Evolutionary conservation across 92 coral and sea anemone species (phyloP).

Genomic region (Umimayanthus kanabou): DNA sequence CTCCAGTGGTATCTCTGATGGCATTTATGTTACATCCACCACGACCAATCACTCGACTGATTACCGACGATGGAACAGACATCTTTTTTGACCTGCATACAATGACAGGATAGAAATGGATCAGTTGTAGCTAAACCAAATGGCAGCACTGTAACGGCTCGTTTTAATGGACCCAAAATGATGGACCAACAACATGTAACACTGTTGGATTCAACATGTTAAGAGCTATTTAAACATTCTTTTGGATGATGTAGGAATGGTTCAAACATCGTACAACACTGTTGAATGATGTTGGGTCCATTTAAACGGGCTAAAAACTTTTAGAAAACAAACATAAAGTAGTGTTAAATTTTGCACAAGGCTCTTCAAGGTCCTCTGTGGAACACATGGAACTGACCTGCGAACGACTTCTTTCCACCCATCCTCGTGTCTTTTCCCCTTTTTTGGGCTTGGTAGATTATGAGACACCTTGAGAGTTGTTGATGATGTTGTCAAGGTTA

Average conservation of each 20-base stretch:
- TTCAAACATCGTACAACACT: no score
- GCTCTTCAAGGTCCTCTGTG: not conserved
- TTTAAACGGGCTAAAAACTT: not conserved
- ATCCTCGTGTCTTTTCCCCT: slow-evolving; percentile 90
- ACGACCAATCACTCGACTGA: slow-evolving; percentile 97
- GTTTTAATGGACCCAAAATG: no score
- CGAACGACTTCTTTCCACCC: slow-evolving; percentile 99
- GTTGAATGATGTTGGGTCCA: no score
- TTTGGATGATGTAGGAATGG: no score
- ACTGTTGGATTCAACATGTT: no score
- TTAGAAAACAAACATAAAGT: not conserved
- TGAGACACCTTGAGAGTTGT: slow-evolving; percentile 80
- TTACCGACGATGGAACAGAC: slow-evolving; percentile 94
- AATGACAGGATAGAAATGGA: not conserved
- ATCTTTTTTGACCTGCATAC: slow-evolving; percentile 91
- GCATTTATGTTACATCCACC: slow-evolving; percentile 98
- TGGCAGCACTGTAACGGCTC: not conserved
- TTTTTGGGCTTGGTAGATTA: slow-evolving; percentile 87
- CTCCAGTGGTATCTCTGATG: slow-evolving; percentile 97
- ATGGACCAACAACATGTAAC: no score
- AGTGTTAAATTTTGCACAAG: not conserved
- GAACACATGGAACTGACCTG: slow-evolving; percentile 56
- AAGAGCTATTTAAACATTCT: no score
- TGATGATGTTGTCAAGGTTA: slow-evolving; percentile 87
- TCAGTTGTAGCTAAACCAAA: not conserved